phyloP scores from a whole-genome alignment of 2,888 invertebrate genomes.

The Cryptophagus acutangulus region DNA sequence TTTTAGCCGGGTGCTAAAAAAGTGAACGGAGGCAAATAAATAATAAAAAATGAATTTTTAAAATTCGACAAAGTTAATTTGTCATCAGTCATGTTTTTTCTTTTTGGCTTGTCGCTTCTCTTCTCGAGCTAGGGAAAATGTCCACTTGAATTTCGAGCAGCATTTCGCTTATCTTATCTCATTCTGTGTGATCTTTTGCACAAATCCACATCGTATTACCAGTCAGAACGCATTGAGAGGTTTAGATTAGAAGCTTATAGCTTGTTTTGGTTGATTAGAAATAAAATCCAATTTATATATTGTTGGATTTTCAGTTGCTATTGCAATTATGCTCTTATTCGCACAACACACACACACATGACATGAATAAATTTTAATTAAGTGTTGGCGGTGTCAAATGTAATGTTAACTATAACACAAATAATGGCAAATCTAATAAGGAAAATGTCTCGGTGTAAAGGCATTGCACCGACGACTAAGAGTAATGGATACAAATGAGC shows the following conservation, averaged over 20 bases:
- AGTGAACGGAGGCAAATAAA: not conserved
- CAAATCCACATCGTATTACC: no score
- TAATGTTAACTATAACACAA: constrained; percentile 19
- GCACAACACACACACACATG: no score
- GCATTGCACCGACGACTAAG: constrained; percentile 12
- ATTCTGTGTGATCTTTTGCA: no score
- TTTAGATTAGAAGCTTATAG: constrained; percentile 3
- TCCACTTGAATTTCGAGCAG: not conserved
- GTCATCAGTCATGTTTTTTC: not conserved
- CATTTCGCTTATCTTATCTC: no score
- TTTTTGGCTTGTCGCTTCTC: no score
- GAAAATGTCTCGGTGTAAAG: constrained; percentile 23
- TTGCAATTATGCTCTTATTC: no score
- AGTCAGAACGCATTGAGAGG: constrained; percentile 4
- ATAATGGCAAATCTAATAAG: constrained; percentile 30
- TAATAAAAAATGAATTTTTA: not conserved
- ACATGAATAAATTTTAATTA: no score
- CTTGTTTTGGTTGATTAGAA: constrained; percentile 2
- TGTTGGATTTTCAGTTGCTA: no score
- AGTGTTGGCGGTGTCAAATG: no score
- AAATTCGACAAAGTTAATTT: not conserved
- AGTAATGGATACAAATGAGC: constrained; percentile 26
- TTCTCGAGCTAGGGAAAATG: no score
- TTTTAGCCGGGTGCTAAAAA: no score
- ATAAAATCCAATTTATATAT: no score